Evolutionary conservation across 2,888 invertebrate species (phyloP).

Genomic region (Cabera pusaria): DNA sequence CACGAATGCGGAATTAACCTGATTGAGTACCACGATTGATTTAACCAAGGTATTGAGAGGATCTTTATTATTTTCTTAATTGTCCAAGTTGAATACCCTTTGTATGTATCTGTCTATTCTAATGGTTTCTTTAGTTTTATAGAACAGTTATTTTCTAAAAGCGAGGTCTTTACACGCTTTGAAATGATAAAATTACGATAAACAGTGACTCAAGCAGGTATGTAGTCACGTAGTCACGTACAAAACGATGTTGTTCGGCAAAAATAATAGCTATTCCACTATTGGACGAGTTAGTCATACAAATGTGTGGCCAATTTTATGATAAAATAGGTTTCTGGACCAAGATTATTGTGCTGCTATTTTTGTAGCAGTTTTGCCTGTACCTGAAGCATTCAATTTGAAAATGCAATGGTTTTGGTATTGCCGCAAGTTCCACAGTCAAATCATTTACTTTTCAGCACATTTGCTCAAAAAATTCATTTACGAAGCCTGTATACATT

Average conservation of each 20-base stretch:
- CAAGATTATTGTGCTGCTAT: neutral
- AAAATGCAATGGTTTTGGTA: too few species aligned
- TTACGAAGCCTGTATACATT: too few species aligned
- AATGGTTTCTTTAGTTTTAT: constrained; percentile 14
- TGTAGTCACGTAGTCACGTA: constrained; percentile 24
- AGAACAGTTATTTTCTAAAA: constrained; percentile 22
- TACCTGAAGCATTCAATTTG: too few species aligned
- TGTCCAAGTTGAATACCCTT: constrained; percentile 8
- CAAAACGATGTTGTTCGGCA: constrained; percentile 22
- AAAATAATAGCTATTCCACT: constrained; percentile 29
- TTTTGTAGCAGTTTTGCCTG: too few species aligned
- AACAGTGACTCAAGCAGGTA: constrained; percentile 20
- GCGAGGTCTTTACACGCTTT: constrained; percentile 18
- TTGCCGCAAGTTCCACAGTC: too few species aligned
- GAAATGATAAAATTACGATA: constrained; percentile 30
- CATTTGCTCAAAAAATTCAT: too few species aligned
- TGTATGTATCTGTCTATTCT: constrained; percentile 13
- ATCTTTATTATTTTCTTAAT: too few species aligned
- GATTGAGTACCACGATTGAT: too few species aligned
- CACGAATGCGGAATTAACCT: too few species aligned
- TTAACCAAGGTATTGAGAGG: too few species aligned
- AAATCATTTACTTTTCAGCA: too few species aligned
- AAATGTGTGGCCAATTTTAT: constrained; percentile 21
- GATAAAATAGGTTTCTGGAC: constrained; percentile 9
- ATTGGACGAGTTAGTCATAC: constrained; percentile 22